Base-by-base conservation (phyloP, 2,113 vertebrate genomes). In the Riparia riparia region DNA sequence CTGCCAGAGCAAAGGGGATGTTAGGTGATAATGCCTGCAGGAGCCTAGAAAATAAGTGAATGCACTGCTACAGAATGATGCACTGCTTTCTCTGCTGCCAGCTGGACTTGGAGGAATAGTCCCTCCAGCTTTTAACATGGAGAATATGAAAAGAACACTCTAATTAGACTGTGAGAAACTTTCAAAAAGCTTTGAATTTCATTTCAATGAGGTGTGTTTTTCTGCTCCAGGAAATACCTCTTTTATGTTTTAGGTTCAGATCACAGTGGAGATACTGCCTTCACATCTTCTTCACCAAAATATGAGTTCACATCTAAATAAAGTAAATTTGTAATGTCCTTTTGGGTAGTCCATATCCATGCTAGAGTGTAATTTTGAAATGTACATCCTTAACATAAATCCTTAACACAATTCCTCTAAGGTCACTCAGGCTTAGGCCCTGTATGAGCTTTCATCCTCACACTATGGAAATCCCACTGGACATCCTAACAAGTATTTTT, bases 271-370 rank as follows among this genome's bases (percentile, higher is more conserved):
- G 34, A 34, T 32, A 20, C 2, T 2, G 19, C 16, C 4, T 74
- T 82, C 32, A 50, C 10, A 13, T 39, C 3, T 64, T 12, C 44
- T 72, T 69, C 50, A 73, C 3, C 7, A 50, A 50, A 89, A 77
- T 66, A 8, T 66, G 17, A 50, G 14, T 77, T 44, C 65, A 7
- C 14, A 37, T 45, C 19, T 26, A 70, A 81, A 57, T 37, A 37
- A 39, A 47, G 3, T 6, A 85, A 57, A 80, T 26, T 37, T 4
- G 1, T 65, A 11, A 12, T 0, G 0, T 47, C 5, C 6, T 74
- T 54, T 14, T 83, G 18, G 12, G 16, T 41, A 24, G 45, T 44
- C 12, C 54, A 32, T 7, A 3, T 10, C 53, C 69, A 6, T 41
- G 12, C 11, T 66, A 54, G 60, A 45, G 7, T 1, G 0, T 5